phyloP scores from a whole-genome alignment of 1,140 invertebrate species.

The Diorhabda carinulata region DNA sequence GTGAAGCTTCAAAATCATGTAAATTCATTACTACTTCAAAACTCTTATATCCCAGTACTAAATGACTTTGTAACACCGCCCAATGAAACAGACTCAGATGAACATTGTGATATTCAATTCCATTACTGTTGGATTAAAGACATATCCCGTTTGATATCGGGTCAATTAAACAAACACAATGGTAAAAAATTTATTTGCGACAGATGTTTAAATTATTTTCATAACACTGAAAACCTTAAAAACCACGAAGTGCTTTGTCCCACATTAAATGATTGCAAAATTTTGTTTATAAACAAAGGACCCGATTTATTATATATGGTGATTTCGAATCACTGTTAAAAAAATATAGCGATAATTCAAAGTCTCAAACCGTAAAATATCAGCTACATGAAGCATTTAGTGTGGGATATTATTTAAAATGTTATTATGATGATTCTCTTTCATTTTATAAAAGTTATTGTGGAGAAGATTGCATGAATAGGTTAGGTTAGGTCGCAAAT shows the following conservation, averaged over 20 bases:
- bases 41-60: background rate
- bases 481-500: slow-evolving; percentile 35
- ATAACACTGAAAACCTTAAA: slow-evolving; percentile 15
- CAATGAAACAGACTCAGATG: no score
- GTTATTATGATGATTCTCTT: slow-evolving; percentile 24
- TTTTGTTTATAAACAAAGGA: slow-evolving; percentile 26
- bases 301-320: slow-evolving; percentile 42
- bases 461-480: slow-evolving; percentile 36
- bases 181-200: slow-evolving; percentile 31
- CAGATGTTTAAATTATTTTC: slow-evolving; percentile 32
- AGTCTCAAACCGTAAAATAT: background rate
- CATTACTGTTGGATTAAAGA: slow-evolving; percentile 27
- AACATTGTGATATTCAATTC: background rate
- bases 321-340: slow-evolving; percentile 41
- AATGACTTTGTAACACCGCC: no score
- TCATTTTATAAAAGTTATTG: slow-evolving; percentile 32
- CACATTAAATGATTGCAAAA: slow-evolving; percentile 19
- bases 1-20: background rate
- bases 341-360: slow-evolving; percentile 3
- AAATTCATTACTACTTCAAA: slow-evolving; percentile 17
- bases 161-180: slow-evolving; percentile 17
- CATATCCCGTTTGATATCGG: slow-evolving; percentile 24
- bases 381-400: slow-evolving; percentile 42
- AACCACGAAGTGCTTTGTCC: slow-evolving; percentile 27
- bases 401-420: slow-evolving; percentile 26